Evolutionary conservation across 2,797 vertebrate genomes (phyloP).

Genomic region (Sebastes nivosus): DNA sequence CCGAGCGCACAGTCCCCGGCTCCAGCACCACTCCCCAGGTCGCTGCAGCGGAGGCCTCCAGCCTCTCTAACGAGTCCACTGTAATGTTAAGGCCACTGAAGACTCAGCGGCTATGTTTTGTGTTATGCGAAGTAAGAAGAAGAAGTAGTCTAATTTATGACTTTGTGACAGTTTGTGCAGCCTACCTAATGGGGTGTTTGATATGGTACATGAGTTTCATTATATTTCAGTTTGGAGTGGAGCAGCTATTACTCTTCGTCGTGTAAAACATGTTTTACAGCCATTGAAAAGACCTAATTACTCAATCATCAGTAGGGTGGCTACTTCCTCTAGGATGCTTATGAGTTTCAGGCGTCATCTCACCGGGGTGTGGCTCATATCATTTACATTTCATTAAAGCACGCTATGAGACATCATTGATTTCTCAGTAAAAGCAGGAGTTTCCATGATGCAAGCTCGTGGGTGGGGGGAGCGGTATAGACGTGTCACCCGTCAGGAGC

Average conservation of each 20-base stretch:
- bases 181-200: slow-evolving; percentile 50
- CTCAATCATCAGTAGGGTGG: slow-evolving; percentile 64
- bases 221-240: slow-evolving; percentile 19
- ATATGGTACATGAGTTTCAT: slow-evolving; percentile 44
- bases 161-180: slow-evolving; percentile 37
- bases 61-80: slow-evolving; percentile 62
- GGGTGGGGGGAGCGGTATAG: slow-evolving; percentile 43
- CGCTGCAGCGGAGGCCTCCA: slow-evolving; percentile 24
- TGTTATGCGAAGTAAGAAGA: slow-evolving; percentile 32
- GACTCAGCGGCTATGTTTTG: background rate
- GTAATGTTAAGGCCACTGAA: slow-evolving; percentile 50
- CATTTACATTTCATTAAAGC: slow-evolving; percentile 77
- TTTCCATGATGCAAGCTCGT: slow-evolving; percentile 74
- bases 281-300: slow-evolving; percentile 62
- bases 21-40: slow-evolving; percentile 44
- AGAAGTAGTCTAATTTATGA: slow-evolving; percentile 50
- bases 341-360: slow-evolving; percentile 63
- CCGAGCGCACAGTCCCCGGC: slow-evolving; percentile 37
- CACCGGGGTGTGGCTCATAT: slow-evolving; percentile 70
- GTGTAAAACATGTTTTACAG: slow-evolving; percentile 57
- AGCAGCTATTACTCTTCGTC: slow-evolving; percentile 44
- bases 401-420: slow-evolving; percentile 69
- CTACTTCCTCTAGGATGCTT: slow-evolving; percentile 62
- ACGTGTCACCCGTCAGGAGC: slow-evolving; percentile 73
- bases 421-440: slow-evolving; percentile 57